Conservation (phyloP, 2,797 vertebrate species). For the Tympanoctomys barrerae region DNA sequence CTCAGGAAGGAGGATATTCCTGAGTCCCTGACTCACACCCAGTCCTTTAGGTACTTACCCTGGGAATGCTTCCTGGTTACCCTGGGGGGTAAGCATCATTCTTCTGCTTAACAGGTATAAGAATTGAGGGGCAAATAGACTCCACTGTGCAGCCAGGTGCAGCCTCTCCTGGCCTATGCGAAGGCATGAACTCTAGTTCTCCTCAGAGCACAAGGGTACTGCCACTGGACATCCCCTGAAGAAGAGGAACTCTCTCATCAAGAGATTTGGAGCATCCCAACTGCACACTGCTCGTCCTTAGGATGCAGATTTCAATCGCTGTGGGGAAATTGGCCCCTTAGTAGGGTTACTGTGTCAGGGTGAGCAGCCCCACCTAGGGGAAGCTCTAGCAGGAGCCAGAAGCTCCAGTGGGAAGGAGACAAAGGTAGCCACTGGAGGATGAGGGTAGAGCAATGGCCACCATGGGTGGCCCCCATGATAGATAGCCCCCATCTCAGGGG, state of each 20-base stretch:
- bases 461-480: neutral
- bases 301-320: neutral
- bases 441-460: neutral
- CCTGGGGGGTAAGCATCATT: neutral
- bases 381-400: neutral
- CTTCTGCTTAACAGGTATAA: fast-evolving
- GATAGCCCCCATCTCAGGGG: no score
- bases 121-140: neutral
- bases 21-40: neutral
- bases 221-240: neutral
- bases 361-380: neutral
- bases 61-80: neutral
- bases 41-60: no score
- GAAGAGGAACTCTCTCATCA: neutral
- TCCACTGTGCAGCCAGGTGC: neutral
- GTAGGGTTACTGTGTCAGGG: no score
- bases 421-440: fast-evolving
- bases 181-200: neutral
- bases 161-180: fast-evolving
- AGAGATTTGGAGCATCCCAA: neutral
- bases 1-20: neutral
- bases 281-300: neutral
- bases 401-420: no score
- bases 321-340: neutral
- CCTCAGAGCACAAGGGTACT: neutral